Base-by-base conservation (phyloP, 2,113 vertebrate genomes). In the Mixornis gularis region DNA sequence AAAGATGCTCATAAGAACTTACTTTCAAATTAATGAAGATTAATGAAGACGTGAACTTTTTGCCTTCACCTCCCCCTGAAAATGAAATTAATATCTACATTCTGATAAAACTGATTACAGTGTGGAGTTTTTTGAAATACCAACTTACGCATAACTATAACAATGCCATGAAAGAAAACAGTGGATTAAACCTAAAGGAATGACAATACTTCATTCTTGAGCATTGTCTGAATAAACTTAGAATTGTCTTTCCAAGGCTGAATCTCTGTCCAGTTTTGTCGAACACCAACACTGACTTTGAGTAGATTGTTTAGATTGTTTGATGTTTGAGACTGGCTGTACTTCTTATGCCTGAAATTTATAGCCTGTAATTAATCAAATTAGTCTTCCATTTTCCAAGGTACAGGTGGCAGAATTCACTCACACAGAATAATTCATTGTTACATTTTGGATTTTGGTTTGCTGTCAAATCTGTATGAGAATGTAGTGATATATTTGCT, bases 241-340 rank as follows among this genome's bases (percentile, higher is more conserved):
- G n/a, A 94, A 76, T 74, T 21, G 51, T 80, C 80, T 36, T 85
- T 72, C 65, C 79, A 94, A 85, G 79, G 85, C 77, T 79, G 90
- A 91, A 22, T 68, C 72, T 95, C 68, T 80, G 52, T 64, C 72
- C 44, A 72, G 17, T 85, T 86, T 56, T 94, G 56, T 30, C 82
- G 92, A 83, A 64, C 85, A 30, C 10, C 55, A 90, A 46, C 17
- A 72, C 17, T 24, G 29, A 80, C 51, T 64, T 89, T 25, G 32
- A 94, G 32, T 24, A 48, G 46, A 48, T 24, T 46, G 44, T 46
- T 46, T 46, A 69, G 13, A 69, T 58, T 60, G 62, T 69, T 90
- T 89, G 73, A 69, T 82, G 26, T 59, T 87, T 93, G 58, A 20
- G 87, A 83, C 25, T 34, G 63, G 13, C 19, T 48, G 41, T 82